Evolutionary conservation across 2,113 vertebrate species (phyloP).

Genomic region (Neotoma lepida): DNA sequence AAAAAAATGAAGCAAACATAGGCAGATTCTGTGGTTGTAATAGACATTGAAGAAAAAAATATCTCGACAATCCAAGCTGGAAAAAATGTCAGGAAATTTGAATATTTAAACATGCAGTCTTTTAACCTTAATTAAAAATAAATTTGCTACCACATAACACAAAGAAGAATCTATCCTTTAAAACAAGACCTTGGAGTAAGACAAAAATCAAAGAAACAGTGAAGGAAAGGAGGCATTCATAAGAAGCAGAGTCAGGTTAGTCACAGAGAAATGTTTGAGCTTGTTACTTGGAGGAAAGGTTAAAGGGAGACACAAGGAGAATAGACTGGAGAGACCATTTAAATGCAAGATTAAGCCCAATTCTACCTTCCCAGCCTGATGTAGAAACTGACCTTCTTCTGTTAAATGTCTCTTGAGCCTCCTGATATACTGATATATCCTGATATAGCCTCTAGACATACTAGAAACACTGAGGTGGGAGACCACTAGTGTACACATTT

Average conservation of each 20-base stretch:
- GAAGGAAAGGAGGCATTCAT: not conserved
- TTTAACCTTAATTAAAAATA: not conserved
- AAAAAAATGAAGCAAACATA: constrained; percentile 53
- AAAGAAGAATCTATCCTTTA: not conserved
- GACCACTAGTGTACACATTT: not conserved
- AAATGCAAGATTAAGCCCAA: constrained; percentile 18
- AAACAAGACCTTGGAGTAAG: constrained; percentile 30
- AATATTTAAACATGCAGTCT: not conserved
- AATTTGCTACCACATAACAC: not conserved
- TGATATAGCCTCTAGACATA: no score
- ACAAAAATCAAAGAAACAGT: constrained; percentile 5
- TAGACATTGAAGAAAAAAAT: constrained; percentile 5
- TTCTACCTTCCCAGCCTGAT: constrained; percentile 19
- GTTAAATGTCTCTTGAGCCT: constrained; percentile 5
- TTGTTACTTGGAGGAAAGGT: not conserved
- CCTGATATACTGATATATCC: no score
- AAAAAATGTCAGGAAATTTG: not conserved
- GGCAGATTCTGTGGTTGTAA: constrained; percentile 2
- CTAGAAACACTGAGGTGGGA: not conserved
- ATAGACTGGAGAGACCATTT: not conserved
- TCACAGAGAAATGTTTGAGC: not conserved
- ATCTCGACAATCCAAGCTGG: not conserved
- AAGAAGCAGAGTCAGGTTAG: constrained; percentile 23
- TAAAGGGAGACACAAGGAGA: not conserved
- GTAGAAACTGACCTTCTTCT: not conserved